These are phyloP conservation scores for Therioaphis trifolii DNA, from an alignment of 2,888 invertebrate genomes.

Conservation along the genomic window DNA sequence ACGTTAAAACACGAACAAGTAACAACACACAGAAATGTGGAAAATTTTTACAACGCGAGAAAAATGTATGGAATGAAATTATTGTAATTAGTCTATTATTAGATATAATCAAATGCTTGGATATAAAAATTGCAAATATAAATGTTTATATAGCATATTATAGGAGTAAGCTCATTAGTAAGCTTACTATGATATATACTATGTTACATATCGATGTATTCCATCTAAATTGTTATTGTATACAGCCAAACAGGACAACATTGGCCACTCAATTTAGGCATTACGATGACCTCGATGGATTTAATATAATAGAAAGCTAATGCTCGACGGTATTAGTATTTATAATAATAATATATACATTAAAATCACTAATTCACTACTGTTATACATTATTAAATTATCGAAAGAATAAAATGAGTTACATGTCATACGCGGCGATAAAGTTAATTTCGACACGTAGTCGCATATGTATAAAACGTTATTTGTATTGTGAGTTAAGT, in stretches of 20 bases:
- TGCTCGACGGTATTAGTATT: not conserved
- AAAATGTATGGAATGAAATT: not conserved
- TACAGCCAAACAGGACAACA: too few species aligned
- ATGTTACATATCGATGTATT: not conserved
- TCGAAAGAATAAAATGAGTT: not conserved
- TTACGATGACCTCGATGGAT: not conserved
- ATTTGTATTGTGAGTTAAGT: not conserved
- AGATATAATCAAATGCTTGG: not conserved
- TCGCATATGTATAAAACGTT: too few species aligned
- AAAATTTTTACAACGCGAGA: not conserved
- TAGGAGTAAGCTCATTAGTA: too few species aligned
- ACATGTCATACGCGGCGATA: not conserved
- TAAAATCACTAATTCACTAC: too few species aligned
- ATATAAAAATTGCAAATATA: not conserved
- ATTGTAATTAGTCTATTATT: too few species aligned
- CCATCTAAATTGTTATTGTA: slow-evolving; percentile 27
- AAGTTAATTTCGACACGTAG: not conserved
- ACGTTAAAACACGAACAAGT: too few species aligned
- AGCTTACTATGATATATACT: not conserved
- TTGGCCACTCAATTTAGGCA: not conserved
- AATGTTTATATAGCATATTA: not conserved
- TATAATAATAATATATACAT: not conserved
- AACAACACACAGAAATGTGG: not conserved
- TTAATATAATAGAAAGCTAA: not conserved
- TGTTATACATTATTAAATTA: not conserved